Conservation (phyloP, 2,888 invertebrate genomes). For the Andrena hattorfiana region DNA sequence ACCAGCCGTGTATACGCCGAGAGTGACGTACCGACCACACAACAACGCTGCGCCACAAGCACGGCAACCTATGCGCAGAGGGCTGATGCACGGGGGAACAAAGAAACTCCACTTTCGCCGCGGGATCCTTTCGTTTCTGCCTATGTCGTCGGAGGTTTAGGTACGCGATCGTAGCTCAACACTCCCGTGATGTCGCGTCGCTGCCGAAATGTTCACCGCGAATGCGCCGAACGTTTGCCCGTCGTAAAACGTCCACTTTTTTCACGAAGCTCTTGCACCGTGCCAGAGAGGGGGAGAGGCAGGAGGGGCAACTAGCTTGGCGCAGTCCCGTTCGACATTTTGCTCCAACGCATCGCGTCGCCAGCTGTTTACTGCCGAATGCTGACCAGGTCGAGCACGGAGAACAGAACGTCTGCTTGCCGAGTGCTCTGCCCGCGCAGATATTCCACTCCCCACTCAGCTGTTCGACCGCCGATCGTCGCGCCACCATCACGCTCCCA, state of each 20-base stretch:
- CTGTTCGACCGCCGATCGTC: constrained; percentile 36
- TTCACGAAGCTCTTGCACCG: constrained; percentile 52
- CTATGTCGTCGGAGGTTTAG: neutral
- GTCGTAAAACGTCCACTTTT: constrained; percentile 36
- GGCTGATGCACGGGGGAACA: constrained; percentile 71
- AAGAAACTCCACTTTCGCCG: constrained; percentile 76
- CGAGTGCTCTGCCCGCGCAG: constrained; percentile 45
- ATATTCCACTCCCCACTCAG: constrained; percentile 67
- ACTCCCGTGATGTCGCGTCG: constrained; percentile 26
- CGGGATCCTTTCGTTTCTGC: constrained; percentile 44
- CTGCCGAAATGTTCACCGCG: constrained; percentile 34
- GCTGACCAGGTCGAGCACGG: constrained; percentile 67
- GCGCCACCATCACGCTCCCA: constrained; percentile 38
- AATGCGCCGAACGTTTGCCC: constrained; percentile 31
- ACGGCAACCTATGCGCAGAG: constrained; percentile 78
- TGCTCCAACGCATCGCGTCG: constrained; percentile 80
- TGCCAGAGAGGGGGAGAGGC: constrained; percentile 34
- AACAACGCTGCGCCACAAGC: constrained; percentile 81
- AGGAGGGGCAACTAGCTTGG: constrained; percentile 67
- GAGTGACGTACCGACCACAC: constrained; percentile 69
- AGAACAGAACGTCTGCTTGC: constrained; percentile 72
- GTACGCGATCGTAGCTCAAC: constrained; percentile 1
- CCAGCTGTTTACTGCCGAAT: constrained; percentile 82
- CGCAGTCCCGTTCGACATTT: constrained; percentile 75
- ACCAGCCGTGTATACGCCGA: constrained; percentile 44